Evolutionary conservation across 2,797 vertebrate species (phyloP), one percentile per base, ranked within the genome.

Genomic region (Perodicticus potto): DNA sequence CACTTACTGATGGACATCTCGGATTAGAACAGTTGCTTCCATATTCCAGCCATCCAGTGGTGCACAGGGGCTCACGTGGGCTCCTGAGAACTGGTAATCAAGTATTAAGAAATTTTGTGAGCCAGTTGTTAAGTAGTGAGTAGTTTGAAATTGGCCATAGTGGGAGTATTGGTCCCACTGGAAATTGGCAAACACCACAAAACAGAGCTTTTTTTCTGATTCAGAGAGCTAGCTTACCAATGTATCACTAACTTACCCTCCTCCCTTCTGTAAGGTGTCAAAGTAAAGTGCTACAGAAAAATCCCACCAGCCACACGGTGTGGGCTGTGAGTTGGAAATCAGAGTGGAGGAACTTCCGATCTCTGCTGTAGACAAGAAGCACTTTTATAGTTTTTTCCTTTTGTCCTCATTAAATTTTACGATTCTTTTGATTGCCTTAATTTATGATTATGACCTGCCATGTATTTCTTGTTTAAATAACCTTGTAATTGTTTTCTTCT

Each of bases 391-490:
- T 65, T 93, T 91, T 82, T 32, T 32, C 57, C 63, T 89, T 94
- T 86, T 84, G 67, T 90, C 27, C 87, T 93, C 77, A 72, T 96
- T 92, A 94, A 85, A 86, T 95, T 86, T 94, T 95, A 92, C 81
- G 73, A 90, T 61, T 94, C 57, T 82, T 96, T 91, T 90, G 88
- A 94, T 97, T 73, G 92, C 2, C 45, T 92, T 94, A 92, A 87
- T 95, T 96, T 96, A 86, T 96, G 85, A 80, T 83, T 94, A 76
- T 84, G 85, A 90, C 70, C 88, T 53, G 11, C 17, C 37, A 25
- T 59, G 73, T 78, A 86, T 86, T 96, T 96, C 89, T 96, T 96
- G 57, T 97, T 89, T 96, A 77, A 93, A 92, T 96, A 78, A 92
- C 5, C 37, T 1, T 40, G 34, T 83, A 93, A 93, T 94, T 96